Conservation (phyloP, 2,797 vertebrate genomes). For the Lepus oiostolus region DNA sequence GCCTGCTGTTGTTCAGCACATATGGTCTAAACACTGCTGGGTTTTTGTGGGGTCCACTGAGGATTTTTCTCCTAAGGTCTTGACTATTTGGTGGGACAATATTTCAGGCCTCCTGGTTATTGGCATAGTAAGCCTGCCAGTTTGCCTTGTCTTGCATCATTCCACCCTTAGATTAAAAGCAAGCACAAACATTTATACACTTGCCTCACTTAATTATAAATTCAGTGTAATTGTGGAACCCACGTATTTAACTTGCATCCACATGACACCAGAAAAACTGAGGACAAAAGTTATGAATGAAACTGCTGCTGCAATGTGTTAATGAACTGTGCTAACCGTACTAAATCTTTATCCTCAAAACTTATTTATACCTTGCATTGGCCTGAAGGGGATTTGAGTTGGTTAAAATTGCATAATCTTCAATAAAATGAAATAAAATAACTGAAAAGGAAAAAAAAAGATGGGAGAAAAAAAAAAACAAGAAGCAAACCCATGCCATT, state of each 20-base stretch:
- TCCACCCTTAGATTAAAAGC: conserved; percentile 43
- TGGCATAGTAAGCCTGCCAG: neutral
- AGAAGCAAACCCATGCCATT: neutral
- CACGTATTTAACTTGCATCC: conserved; percentile 40
- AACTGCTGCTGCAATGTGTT: conserved; percentile 30
- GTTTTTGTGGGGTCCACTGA: neutral
- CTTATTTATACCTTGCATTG: conserved; percentile 72
- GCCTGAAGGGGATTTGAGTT: conserved; percentile 62
- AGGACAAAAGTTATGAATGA: conserved; percentile 44
- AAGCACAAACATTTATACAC: neutral
- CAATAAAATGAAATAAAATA: conserved; percentile 68
- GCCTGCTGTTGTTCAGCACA: neutral
- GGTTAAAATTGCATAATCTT: conserved; percentile 65
- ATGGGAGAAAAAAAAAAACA: neutral
- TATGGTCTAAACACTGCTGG: neutral
- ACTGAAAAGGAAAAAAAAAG: neutral
- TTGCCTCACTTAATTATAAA: conserved; percentile 52
- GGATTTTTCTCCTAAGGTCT: neutral
- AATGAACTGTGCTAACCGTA: conserved; percentile 60
- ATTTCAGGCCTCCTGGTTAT: neutral
- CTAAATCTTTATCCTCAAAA: conserved; percentile 48
- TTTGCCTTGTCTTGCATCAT: conserved; percentile 17
- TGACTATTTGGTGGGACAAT: neutral
- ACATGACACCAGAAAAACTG: conserved; percentile 47
- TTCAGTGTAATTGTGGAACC: conserved; percentile 40